Evolutionary conservation across 1,140 invertebrate species (phyloP), one percentile per base, ranked within the genome.

Genomic region (Bombus polaris): DNA sequence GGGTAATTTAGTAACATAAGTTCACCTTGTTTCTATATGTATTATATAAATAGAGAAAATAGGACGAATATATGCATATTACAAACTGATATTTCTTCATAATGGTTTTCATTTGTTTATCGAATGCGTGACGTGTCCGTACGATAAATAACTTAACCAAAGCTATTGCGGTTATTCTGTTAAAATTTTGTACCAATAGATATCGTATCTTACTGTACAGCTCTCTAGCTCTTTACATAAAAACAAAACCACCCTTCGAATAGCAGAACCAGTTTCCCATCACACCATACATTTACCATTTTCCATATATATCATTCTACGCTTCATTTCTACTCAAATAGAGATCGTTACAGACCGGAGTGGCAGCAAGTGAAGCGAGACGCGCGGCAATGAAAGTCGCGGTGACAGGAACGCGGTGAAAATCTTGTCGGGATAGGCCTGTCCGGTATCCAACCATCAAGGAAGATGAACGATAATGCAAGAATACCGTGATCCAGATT

Each of bases 401-500:
- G 15, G 15, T 22, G 15, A 15, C 32, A 22, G 66, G 15, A 35
- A 68, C 66, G 15, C 66, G 32, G 66, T 68, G 18, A 68, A 68
- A 68, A 68, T 68, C 66, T 32, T 32, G 66, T 68, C 66, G 12
- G 32, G 32, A 22, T 68, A 22, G 66, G 13, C 32, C 32, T 35
- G 32, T 68, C 66, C 66, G 15, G 32, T 32, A 15, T 35, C 13
- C 65, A n/a, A 32, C 32, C 32, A 35, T 18, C 66, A 22, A 32
- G 6, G 32, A 68, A 68, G 66, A 68, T 32, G 66, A 37, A 35
- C 35, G 83, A 83, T 91, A 90, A 92, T 92, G 92, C 93, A 93
- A 89, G 92, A 89, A 87, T 25, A 12, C 59, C 87, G 89, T 92
- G 93, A 94, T 94, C 93, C 92, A 94, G 93, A 94, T 94, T 94